Percentiles rank a stretch among this genome's conserved stretches.
phyloP scores from a whole-genome alignment of 2,888 invertebrate genomes.

The Watsonalla binaria region DNA sequence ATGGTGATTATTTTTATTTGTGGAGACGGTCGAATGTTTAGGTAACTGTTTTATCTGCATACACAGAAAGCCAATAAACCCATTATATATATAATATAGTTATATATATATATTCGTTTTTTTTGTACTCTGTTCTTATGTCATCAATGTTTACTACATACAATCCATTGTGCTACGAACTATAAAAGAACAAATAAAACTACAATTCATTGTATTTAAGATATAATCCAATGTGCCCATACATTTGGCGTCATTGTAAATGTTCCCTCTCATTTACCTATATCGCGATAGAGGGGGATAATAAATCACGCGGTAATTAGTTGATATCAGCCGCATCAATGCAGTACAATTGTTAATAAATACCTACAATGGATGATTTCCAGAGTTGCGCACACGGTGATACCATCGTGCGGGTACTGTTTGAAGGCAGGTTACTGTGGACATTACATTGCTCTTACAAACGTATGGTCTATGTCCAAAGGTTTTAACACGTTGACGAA shows the following conservation, averaged over 20 bases:
- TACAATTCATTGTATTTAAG: not conserved
- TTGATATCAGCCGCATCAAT: constrained; percentile 48
- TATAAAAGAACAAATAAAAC: not conserved
- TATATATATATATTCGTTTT: too few species aligned
- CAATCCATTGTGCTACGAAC: not conserved
- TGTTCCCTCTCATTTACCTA: constrained; percentile 13
- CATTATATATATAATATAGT: too few species aligned
- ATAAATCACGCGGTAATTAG: constrained; percentile 54
- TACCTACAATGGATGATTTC: constrained; percentile 61
- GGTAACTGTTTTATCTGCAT: too few species aligned
- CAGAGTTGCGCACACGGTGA: constrained; percentile 29
- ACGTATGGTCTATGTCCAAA: too few species aligned
- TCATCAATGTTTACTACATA: too few species aligned
- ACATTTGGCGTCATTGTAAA: constrained; percentile 7
- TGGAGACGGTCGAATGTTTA: too few species aligned
- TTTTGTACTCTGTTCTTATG: too few species aligned
- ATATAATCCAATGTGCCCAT: not conserved
- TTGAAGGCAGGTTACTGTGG: constrained; percentile 20
- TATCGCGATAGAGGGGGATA: constrained; percentile 12
- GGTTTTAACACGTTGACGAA: too few species aligned
- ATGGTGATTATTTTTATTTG: too few species aligned
- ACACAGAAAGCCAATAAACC: too few species aligned
- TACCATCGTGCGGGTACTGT: constrained; percentile 33
- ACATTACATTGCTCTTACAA: constrained; percentile 9
- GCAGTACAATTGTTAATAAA: constrained; percentile 64